These are phyloP conservation scores for Linurgus olivaceus DNA, from an alignment of 2,797 vertebrate species.

Conservation along the genomic window DNA sequence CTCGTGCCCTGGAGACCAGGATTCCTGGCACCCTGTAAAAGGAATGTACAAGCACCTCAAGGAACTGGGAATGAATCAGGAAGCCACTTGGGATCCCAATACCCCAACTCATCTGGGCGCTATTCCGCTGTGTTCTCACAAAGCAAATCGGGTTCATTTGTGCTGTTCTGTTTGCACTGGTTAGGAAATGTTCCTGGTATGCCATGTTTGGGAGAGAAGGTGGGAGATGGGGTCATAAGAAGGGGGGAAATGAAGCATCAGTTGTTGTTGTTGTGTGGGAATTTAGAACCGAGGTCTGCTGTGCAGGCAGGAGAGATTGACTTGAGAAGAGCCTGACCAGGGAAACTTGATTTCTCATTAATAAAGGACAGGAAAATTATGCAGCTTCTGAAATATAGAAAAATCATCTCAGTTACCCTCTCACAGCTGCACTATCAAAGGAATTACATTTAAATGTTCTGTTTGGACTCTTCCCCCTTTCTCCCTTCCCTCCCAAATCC, in stretches of 20 bases:
- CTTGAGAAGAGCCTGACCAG: not conserved
- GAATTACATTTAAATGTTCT: constrained; percentile 7
- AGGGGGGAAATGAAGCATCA: not conserved
- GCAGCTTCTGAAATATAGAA: not conserved
- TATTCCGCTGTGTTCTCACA: not conserved
- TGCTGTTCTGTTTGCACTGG: not conserved
- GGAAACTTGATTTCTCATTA: not conserved
- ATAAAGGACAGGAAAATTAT: not conserved
- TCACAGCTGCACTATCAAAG: constrained; percentile 26
- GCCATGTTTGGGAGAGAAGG: not conserved
- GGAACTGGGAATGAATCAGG: not conserved
- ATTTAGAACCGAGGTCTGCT: not conserved
- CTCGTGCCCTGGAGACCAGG: not conserved
- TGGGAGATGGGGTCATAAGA: not conserved
- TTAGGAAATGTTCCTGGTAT: not conserved
- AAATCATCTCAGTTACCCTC: not conserved
- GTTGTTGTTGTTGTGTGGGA: not conserved
- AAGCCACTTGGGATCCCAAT: too few species aligned
- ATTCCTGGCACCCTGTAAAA: fast-evolving
- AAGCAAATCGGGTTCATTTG: not conserved
- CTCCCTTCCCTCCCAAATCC: not conserved
- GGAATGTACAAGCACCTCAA: fast-evolving
- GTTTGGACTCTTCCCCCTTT: constrained; percentile 7
- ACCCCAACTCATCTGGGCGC: not conserved
- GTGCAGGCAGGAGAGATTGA: not conserved